Conservation (phyloP, 2,888 invertebrate genomes). For the Oscheius sp. region DNA sequence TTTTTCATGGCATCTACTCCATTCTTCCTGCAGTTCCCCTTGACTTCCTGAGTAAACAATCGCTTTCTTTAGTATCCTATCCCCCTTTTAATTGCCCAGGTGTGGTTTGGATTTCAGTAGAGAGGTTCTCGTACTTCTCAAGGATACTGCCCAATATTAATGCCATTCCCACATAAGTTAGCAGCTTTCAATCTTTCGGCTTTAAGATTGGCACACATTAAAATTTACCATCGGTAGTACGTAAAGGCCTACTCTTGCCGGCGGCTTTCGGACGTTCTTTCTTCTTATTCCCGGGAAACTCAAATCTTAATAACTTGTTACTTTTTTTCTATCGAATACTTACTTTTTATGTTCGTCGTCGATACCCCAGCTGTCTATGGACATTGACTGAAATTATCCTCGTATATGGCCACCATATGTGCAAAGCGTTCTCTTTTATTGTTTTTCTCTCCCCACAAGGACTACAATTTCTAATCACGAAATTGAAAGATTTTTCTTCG, state of each 20-base stretch:
- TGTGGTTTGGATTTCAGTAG: slow-evolving; percentile 15
- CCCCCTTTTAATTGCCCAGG: slow-evolving; percentile 13
- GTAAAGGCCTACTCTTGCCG: slow-evolving; percentile 26
- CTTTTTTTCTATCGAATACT: background rate
- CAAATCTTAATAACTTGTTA: too few species aligned
- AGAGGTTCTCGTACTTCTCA: too few species aligned
- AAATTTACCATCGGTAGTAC: slow-evolving; percentile 28
- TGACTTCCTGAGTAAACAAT: background rate
- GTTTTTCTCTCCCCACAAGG: background rate
- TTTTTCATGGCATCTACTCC: background rate
- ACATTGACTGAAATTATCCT: slow-evolving; percentile 19
- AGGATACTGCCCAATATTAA: slow-evolving; percentile 12
- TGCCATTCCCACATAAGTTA: slow-evolving; percentile 16
- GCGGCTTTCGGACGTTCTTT: slow-evolving; percentile 26
- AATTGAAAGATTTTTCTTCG: background rate
- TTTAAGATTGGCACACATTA: slow-evolving; percentile 7
- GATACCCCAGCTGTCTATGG: slow-evolving; percentile 18
- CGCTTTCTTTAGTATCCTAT: background rate
- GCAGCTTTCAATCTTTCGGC: slow-evolving; percentile 2
- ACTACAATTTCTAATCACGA: slow-evolving; percentile 11
- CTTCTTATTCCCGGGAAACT: slow-evolving; percentile 12
- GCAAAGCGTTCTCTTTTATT: background rate
- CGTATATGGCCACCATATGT: background rate
- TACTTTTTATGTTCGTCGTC: slow-evolving; percentile 29
- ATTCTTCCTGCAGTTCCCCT: background rate